A percentile compares a stretch with the other conserved stretches of the same genome.
phyloP scores from a whole-genome alignment of 2,888 invertebrate genomes.

The Drosophila prostipennis region DNA sequence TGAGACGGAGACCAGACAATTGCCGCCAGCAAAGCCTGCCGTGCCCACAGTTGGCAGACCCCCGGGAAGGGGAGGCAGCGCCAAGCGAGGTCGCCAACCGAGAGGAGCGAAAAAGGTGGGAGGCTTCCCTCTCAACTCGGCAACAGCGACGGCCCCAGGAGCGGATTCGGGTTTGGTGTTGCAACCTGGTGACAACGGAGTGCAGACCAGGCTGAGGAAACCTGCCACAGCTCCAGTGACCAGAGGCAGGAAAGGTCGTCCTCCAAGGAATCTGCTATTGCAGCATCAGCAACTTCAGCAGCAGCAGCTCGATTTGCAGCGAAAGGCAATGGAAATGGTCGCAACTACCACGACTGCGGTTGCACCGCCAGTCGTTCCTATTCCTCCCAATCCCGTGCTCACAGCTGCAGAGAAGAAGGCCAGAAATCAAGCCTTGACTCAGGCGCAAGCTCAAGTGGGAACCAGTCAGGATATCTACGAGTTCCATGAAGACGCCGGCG shows the following conservation, averaged over 20 bases:
- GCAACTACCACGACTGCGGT: constrained; percentile 21
- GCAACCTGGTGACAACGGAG: constrained; percentile 82
- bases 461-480: constrained; percentile 92
- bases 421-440: constrained; percentile 68
- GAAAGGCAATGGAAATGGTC: constrained; percentile 29
- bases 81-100: constrained; percentile 79
- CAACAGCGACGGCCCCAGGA: constrained; percentile 30
- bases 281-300: constrained; percentile 74
- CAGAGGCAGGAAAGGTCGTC: constrained; percentile 85
- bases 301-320: constrained; percentile 57
- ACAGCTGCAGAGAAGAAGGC: constrained; percentile 83
- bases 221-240: constrained; percentile 75
- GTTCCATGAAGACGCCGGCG: constrained; percentile 95
- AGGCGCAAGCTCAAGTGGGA: constrained; percentile 39
- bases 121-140: constrained; percentile 42
- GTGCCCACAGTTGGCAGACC: constrained; percentile 67
- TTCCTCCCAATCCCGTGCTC: constrained; percentile 40
- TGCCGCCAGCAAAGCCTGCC: constrained; percentile 32
- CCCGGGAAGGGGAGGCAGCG: constrained; percentile 70
- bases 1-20: constrained; percentile 77
- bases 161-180: constrained; percentile 29
- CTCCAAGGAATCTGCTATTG: constrained; percentile 81
- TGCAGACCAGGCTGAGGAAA: constrained; percentile 86
- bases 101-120: constrained; percentile 80
- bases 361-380: constrained; percentile 27